Base-by-base conservation (phyloP, 2,797 vertebrate genomes). In the Neosalanx taihuensis region DNA sequence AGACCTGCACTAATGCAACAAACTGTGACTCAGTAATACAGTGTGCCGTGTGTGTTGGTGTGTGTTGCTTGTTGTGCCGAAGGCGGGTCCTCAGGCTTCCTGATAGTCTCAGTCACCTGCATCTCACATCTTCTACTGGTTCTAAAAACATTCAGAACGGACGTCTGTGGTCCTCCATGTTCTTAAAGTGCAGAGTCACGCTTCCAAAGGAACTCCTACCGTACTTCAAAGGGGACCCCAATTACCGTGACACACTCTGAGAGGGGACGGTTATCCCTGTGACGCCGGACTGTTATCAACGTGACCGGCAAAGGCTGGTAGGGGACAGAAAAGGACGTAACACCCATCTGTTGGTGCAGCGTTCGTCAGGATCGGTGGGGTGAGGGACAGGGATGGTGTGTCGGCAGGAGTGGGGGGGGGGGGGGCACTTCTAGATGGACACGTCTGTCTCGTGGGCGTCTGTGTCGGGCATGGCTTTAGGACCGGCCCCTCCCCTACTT, bases 401-500 rank as follows among this genome's bases (percentile, higher is more conserved):
- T 56, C 4, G 4, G 1, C 4, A 1, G 51, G 41, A 5, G 41
- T 2, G 41, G 5, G 41, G 5, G 12, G 41, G 5, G 12, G 51
- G 18, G 17, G 6, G 51, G 18, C 51, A n/a, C 3, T 56, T 51
- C 49, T 56, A 65, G n/a, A 65, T 65, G 20, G 64, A 65, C 37
- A 65, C 35, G 20, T 65, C 64, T 18, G 64, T 65, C 37, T 65
- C 64, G 9, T 12, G 60, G 56, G 94, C 92, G 91, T 96, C 95
- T 9, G 84, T 88, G 83, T 95, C 94, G 9, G 88, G 87, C 1
- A 93, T 92, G 80, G 84, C 87, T 81, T 88, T 88, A 0, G 73
- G 84, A 72, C 92, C 94, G 64, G 81, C 83, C 62, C 76, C 73
- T 31, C 80, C 77, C 85, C 83, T 87, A 70, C 86, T 89, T 89